These are phyloP conservation scores for Intoshia linei DNA, from an alignment of 1,140 invertebrate species.

Conservation along the genomic window DNA sequence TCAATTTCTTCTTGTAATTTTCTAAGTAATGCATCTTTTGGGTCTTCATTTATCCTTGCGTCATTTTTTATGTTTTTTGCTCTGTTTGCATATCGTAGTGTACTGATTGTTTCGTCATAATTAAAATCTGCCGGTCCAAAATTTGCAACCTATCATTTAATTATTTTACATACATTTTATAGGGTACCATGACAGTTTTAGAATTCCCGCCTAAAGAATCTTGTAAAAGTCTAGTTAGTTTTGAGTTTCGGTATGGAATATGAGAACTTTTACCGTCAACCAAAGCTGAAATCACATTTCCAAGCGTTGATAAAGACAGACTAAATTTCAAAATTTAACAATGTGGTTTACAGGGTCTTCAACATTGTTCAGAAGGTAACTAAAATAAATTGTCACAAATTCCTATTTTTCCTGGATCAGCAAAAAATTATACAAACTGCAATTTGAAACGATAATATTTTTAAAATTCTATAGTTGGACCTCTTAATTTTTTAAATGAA, in stretches of 20 bases:
- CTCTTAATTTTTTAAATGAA: too few species aligned
- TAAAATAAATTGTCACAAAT: too few species aligned
- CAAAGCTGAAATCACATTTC: slow-evolving; percentile 77
- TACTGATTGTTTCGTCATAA: slow-evolving; percentile 84
- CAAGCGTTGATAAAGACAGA: slow-evolving; percentile 56
- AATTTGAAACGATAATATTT: too few species aligned
- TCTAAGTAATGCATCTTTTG: slow-evolving; percentile 68
- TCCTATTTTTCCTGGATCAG: too few species aligned
- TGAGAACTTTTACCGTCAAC: slow-evolving; percentile 30
- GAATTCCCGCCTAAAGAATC: slow-evolving; percentile 65
- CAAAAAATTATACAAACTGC: too few species aligned
- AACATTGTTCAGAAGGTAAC: too few species aligned
- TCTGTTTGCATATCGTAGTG: slow-evolving; percentile 67
- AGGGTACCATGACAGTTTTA: slow-evolving; percentile 47
- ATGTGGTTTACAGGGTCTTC: too few species aligned
- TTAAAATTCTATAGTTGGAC: too few species aligned
- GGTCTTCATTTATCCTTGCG: slow-evolving; percentile 78
- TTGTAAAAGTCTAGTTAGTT: slow-evolving; percentile 21
- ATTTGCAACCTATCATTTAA: slow-evolving; percentile 51
- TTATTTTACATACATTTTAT: not conserved
- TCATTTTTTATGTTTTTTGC: slow-evolving; percentile 89
- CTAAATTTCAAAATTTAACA: too few species aligned
- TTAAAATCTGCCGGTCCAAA: slow-evolving; percentile 74
- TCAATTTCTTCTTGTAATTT: slow-evolving; percentile 87
- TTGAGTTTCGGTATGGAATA: slow-evolving; percentile 24